phyloP scores from a whole-genome alignment of 2,888 invertebrate species.

The Entomobrya proxima region DNA sequence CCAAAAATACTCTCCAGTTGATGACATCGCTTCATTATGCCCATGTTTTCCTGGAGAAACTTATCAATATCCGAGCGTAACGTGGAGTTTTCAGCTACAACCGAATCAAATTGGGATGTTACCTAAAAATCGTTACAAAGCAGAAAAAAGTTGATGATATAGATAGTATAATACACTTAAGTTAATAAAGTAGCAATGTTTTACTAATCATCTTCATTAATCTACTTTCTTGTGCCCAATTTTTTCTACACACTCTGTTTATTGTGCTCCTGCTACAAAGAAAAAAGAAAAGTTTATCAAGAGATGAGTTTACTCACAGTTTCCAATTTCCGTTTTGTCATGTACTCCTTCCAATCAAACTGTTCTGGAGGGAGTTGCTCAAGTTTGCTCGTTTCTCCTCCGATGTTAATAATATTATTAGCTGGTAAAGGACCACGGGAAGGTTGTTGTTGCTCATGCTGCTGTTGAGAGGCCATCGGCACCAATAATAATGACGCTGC shows the following conservation, averaged over 20 bases:
- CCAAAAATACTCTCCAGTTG: constrained; percentile 59
- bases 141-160: neutral
- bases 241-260: neutral
- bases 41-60: constrained; percentile 71
- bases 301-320: constrained; percentile 63
- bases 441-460: neutral
- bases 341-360: constrained; percentile 70
- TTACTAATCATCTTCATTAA: neutral
- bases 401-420: neutral
- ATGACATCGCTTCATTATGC: constrained; percentile 69
- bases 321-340: constrained; percentile 72
- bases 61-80: constrained; percentile 70
- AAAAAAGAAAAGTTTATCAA: neutral
- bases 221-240: neutral
- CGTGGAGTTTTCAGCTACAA: constrained; percentile 72
- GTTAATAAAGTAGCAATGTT: neutral
- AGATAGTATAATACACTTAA: neutral
- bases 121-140: constrained; percentile 70
- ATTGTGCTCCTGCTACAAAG: neutral
- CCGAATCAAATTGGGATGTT: constrained; percentile 73
- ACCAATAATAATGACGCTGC: neutral
- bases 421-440: neutral
- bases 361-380: constrained; percentile 76
- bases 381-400: constrained; percentile 79
- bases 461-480: neutral